Evolutionary conservation across 2,113 vertebrate species (phyloP), one percentile per base, ranked within the genome.

Genomic region (Malurus cyaneus): DNA sequence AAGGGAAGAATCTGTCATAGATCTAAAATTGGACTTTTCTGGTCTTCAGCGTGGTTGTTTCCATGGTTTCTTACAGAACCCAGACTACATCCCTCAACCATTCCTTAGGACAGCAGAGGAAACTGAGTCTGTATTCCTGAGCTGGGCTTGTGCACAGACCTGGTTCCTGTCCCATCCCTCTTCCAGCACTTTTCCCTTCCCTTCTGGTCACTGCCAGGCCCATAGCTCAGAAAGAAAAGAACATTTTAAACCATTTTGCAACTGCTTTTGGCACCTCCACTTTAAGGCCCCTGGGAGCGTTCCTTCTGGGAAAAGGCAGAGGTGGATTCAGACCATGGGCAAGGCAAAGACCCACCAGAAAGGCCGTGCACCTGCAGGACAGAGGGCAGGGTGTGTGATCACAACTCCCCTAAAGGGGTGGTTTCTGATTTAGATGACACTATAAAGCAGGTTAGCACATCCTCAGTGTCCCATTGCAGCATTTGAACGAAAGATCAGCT

Each of bases 1-100:
- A 87, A 89, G 86, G 77, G 77, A 95, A 93, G 69, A 93, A 92
- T 54, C 36, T 94, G 70, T 92, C 77, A 91, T 73, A 92, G 88
- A 62, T 91, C 72, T 94, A 89, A 95, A 92, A 72, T 49, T 54
- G 34, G 66, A 82, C 70, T 87, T 84, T 72, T 88, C 64, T 85
- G 29, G 14, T 92, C 47, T 94, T 91, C 42, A 65, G n/a, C 13
- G 14, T 47, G 72, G 60, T 56, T 78, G 29, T 95, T 96, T 97
- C 76, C 32, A 89, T 34, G 41, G 29, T 32, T n/a, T 26, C 31
- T 80, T 25, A 1, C 10, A 77, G 59, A 88, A 49, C 62, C 12
- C 14, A 31, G 29, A 73, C 57, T 29, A 26, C 19, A 52, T 84
- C 31, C 26, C 74, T 57, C 32, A 67, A 70, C 19, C 12, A 29